Percentiles rank a stretch among this genome's conserved stretches.
phyloP scores from a whole-genome alignment of 2,888 invertebrate species.

The Thymelicus sylvestris region DNA sequence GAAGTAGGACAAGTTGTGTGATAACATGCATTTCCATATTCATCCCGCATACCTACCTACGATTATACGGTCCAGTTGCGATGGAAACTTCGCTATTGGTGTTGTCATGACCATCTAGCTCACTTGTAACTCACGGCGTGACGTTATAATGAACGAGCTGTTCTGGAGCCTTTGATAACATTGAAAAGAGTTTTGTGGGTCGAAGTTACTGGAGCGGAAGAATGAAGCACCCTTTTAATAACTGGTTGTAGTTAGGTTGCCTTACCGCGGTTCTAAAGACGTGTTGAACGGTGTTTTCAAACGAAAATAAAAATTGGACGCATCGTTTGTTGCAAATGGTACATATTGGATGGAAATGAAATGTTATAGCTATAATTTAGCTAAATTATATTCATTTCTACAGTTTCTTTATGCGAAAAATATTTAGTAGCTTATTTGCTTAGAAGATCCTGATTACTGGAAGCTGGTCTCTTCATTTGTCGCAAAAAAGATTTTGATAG shows the following conservation, averaged over 20 bases:
- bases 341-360: too few relatives aligned
- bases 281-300: too few relatives aligned
- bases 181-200: conserved; percentile 12
- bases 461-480: too few relatives aligned
- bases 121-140: background rate
- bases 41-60: conserved; percentile 9
- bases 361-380: too few relatives aligned
- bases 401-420: too few relatives aligned
- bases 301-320: too few relatives aligned
- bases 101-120: background rate
- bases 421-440: too few relatives aligned
- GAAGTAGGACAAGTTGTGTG: background rate
- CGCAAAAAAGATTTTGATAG: too few relatives aligned
- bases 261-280: background rate
- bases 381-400: too few relatives aligned
- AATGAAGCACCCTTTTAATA: background rate
- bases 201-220: background rate
- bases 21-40: conserved; percentile 24
- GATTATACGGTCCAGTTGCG: conserved; percentile 23
- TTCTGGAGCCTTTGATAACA: conserved; percentile 5
- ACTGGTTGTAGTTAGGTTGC: background rate
- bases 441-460: too few relatives aligned
- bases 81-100: conserved; percentile 16
- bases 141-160: conserved; percentile 20
- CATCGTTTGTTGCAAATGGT: too few relatives aligned